Percentiles rank a stretch among this genome's conserved stretches.
Conservation (phyloP, 2,113 vertebrate genomes). For the Ciconia boyciana region DNA sequence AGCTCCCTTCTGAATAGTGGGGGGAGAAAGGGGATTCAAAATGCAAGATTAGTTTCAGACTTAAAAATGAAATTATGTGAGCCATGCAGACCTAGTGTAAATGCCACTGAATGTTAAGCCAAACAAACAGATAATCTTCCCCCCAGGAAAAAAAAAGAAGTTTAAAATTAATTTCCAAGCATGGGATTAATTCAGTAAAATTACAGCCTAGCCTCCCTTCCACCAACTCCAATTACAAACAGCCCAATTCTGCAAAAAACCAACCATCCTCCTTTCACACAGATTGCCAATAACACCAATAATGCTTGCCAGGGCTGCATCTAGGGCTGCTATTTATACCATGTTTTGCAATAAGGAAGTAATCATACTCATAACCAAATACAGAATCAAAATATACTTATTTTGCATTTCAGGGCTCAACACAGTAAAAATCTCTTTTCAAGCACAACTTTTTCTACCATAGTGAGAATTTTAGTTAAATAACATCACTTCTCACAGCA, state of each 20-base stretch:
- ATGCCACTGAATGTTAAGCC: neutral
- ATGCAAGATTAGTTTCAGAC: neutral
- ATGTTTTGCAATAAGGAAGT: neutral
- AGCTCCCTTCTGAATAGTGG: neutral
- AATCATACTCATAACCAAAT: neutral
- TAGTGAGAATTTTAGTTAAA: neutral
- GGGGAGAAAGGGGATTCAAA: neutral
- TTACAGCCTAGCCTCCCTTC: neutral
- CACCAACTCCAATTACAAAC: neutral
- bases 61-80: conserved; percentile 1
- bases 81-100: neutral
- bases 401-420: neutral
- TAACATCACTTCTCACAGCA: neutral
- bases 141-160: neutral
- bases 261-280: neutral
- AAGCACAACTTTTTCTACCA: neutral
- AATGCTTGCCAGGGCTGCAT: neutral
- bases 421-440: neutral
- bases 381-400: neutral
- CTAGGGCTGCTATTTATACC: neutral
- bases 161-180: neutral
- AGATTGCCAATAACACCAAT: neutral
- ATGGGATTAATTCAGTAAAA: neutral
- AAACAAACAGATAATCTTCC: neutral
- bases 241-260: neutral